Evolutionary conservation across 2,797 vertebrate genomes (phyloP), one percentile per base, ranked within the genome.

Genomic region (Acrossocheilus fasciatus): DNA sequence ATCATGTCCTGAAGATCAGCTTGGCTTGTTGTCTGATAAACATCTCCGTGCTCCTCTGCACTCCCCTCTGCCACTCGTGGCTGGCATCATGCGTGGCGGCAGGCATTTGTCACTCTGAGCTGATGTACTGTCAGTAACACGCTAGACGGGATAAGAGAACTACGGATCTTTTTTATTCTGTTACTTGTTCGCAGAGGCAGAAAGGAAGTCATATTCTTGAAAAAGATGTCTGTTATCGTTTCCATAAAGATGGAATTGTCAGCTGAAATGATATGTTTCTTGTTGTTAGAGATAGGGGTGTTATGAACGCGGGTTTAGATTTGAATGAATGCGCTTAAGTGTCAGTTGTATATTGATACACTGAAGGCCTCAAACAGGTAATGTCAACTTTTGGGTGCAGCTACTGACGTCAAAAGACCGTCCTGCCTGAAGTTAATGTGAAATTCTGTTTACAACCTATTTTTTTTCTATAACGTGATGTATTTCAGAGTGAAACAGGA

Each of bases 61-160:
- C 62, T 70, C 59, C 85, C 87, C 88, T 91, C 72, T 87, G 86
- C 90, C 93, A 93, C 92, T 92, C 89, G 81, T 92, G 93, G 92
- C 92, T 93, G 93, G 92, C 94, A 92, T 92, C 90, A 90, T 93
- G 90, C 88, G 85, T 91, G 91, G 93, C 90, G 90, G 93, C 93
- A 89, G 84, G 77, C 93, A 93, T 95, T 95, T 95, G 94, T 95
- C 93, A 87, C 91, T 85, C 93, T 77, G 86, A 89, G 91, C 94
- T 91, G 92, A 94, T 94, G 92, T 93, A 93, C 92, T 90, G 92
- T 90, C 89, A 88, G 93, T 94, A 81, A 89, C 93, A 92, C 91
- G 81, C 89, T 52, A 78, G 91, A 64, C 18, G 17, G 82, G 82
- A 87, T 64, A 69, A 80, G 74, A 89, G 70, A 50, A 86, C 62